Percentiles rank a stretch among this genome's conserved stretches.
Evolutionary conservation across 2,113 vertebrate species (phyloP).

Genomic region (Cebidichthys violaceus): DNA sequence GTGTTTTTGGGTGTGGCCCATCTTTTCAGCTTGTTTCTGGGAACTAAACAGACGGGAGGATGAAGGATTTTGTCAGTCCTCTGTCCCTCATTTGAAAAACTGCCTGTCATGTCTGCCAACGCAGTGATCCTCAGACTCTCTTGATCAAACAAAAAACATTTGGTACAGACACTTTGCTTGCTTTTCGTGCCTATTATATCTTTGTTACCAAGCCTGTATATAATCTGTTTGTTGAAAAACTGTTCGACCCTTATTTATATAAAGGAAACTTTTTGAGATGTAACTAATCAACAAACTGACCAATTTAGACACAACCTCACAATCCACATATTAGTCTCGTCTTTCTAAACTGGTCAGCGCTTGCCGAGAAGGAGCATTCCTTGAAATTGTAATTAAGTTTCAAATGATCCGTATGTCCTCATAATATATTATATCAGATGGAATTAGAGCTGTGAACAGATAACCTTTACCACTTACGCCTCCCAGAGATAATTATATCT

Average conservation of each 20-base stretch:
- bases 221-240: neutral
- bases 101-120: slow-evolving; percentile 30
- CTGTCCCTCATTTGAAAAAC: slow-evolving; percentile 17
- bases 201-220: neutral
- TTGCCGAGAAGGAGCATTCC: slow-evolving; percentile 4
- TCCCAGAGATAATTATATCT: neutral
- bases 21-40: slow-evolving; percentile 23
- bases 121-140: slow-evolving; percentile 15
- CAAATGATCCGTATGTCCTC: slow-evolving; percentile 22
- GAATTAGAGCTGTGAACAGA: neutral
- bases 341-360: slow-evolving; percentile 15
- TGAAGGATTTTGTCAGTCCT: slow-evolving; percentile 55
- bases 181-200: neutral
- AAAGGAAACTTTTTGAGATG: neutral
- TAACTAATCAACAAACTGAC: neutral
- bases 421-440: slow-evolving; percentile 5
- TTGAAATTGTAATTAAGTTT: slow-evolving; percentile 27
- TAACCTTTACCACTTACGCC: neutral
- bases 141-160: slow-evolving; percentile 53
- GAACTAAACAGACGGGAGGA: slow-evolving; percentile 54
- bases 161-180: slow-evolving; percentile 16
- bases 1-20: slow-evolving; percentile 51
- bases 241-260: neutral
- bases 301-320: slow-evolving; percentile 8
- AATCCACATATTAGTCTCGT: slow-evolving; percentile 3